Conservation (phyloP, 1,140 invertebrate genomes). For the Ericerus pela region DNA sequence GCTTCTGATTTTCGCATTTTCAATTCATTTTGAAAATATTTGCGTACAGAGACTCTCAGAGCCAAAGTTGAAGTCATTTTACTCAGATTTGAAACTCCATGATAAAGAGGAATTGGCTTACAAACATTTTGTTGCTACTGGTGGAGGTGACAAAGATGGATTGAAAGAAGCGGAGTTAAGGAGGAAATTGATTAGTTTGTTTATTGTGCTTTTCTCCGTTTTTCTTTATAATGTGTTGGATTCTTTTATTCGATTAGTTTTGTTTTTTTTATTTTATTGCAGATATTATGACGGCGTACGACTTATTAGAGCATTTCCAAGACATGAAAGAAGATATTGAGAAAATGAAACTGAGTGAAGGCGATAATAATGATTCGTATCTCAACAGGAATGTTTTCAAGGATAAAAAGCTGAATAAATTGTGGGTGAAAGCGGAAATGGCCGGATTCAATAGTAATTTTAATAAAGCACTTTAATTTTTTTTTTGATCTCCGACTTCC, state of each 20-base stretch:
- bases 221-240: not conserved
- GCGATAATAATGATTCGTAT: constrained; percentile 33
- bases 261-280: constrained; percentile 18
- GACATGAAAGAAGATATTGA: constrained; percentile 41
- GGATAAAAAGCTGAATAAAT: constrained; percentile 75
- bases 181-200: constrained; percentile 53
- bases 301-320: constrained; percentile 62
- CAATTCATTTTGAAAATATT: constrained; percentile 6
- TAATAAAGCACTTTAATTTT: constrained; percentile 15
- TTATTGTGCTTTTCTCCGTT: not conserved
- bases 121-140: constrained; percentile 66
- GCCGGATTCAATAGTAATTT: constrained; percentile 67
- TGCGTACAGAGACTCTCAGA: constrained; percentile 58
- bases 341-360: constrained; percentile 41
- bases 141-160: constrained; percentile 67
- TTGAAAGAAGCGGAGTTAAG: constrained; percentile 65
- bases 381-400: constrained; percentile 64
- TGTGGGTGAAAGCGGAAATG: constrained; percentile 77
- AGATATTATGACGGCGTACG: constrained; percentile 68
- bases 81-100: constrained; percentile 76
- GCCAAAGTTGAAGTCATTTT: constrained; percentile 67
- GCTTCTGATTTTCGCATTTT: constrained; percentile 17
- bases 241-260: not conserved
- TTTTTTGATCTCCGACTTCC: not conserved
- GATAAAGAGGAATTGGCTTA: constrained; percentile 77